Evolutionary conservation across 2,888 invertebrate species (phyloP), one percentile per base, ranked within the genome.

Genomic region (Acanthococcus lagerstroemiae): DNA sequence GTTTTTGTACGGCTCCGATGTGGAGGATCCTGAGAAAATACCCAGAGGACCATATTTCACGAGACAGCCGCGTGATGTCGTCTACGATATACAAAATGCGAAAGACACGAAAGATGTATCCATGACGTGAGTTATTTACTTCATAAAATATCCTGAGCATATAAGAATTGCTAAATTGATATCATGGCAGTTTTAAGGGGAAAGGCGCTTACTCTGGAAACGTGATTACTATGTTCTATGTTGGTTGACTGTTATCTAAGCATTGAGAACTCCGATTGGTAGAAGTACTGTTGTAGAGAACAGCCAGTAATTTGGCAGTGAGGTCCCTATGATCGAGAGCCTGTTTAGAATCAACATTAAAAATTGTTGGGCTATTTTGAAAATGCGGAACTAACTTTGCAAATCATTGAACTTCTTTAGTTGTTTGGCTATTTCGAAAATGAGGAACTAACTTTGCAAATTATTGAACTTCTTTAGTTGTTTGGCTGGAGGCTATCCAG

Each of bases 11-110:
- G 95, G 95, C 0, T 75, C 91, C 60, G 87, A 90, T 73, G 83
- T 91, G 52, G 83, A 80, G 70, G 88, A 95, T 76, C 86, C 87
- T 0, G 83, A 84, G 68, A 83, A 84, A 72, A 85, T 95, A 70
- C 91, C 92, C 0, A 80, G 87, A 71, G 95, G 95, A 0, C 96
- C 96, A 3, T 88, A 83, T 73, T 94, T 96, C 74, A 85, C 88
- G 7, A 84, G 85, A 72, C 90, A 95, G 74, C 95, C 95, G 0
- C 80, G 80, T 15, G 85, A 88, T 74, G 87, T 84, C 19, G 88
- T 90, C 15, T 92, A 89, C 77, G 94, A 94, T 77, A 83, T 87
- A 7, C 83, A 86, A 9, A 83, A 83, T 72, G 82, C 84, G 70
- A 83, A 83, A 69, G 75, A 82, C 56, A 80, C 80, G 19, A 88